phyloP scores from a whole-genome alignment of 2,888 invertebrate genomes.

The Cantharis flavilabris region DNA sequence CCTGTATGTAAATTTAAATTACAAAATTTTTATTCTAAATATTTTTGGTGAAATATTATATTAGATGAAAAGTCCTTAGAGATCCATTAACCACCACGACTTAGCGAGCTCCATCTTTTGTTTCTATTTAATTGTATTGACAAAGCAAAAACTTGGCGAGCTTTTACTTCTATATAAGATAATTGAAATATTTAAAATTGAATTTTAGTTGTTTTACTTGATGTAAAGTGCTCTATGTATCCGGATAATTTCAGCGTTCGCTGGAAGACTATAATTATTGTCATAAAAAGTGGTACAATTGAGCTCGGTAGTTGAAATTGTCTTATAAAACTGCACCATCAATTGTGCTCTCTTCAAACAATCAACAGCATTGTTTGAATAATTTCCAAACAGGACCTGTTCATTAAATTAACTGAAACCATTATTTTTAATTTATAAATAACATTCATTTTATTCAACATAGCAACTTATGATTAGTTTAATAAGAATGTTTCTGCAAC shows the following conservation, averaged over 20 bases:
- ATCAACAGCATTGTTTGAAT: conserved; percentile 29
- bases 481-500: conserved; percentile 1
- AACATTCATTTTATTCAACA: background rate
- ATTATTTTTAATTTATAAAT: conserved; percentile 4
- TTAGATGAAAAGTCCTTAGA: too few relatives aligned
- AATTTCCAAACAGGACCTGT: conserved; percentile 15
- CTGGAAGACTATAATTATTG: conserved; percentile 26
- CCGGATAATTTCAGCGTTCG: background rate
- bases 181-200: background rate
- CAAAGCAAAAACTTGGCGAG: background rate
- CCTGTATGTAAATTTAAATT: background rate
- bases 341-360: conserved; percentile 25
- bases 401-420: conserved; percentile 14
- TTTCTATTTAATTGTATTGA: background rate
- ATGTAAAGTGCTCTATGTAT: background rate
- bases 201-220: background rate
- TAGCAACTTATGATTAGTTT: background rate
- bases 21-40: background rate
- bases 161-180: background rate
- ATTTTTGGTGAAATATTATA: background rate
- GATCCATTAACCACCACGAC: background rate
- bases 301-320: conserved; percentile 27
- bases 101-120: background rate
- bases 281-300: conserved; percentile 32
- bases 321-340: conserved; percentile 32